Percentiles rank a stretch among this genome's conserved stretches.
phyloP scores from a whole-genome alignment of 2,113 vertebrate genomes.

The Syrrhaptes paradoxus region DNA sequence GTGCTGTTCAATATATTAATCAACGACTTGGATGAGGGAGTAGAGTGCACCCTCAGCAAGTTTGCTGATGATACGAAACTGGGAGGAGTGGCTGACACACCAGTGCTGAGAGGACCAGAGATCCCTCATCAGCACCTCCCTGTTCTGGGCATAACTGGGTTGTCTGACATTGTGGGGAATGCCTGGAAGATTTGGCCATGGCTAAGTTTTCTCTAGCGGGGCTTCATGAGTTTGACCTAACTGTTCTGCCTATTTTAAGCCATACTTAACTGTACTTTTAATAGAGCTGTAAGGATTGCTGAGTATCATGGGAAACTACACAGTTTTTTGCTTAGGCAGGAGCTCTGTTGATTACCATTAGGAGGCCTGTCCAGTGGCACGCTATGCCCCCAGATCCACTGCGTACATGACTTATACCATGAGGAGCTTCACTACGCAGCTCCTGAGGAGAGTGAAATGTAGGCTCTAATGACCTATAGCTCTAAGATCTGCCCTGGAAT shows the following conservation, averaged over 20 bases:
- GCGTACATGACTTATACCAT: neutral
- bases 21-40: too few species aligned
- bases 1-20: too few species aligned
- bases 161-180: neutral
- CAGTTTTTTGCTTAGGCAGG: neutral
- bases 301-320: neutral
- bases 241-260: neutral
- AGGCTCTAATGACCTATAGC: accelerated
- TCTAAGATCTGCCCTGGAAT: neutral
- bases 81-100: too few species aligned
- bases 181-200: neutral
- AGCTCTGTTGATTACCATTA: neutral
- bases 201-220: neutral
- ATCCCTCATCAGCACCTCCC: neutral
- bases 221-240: neutral
- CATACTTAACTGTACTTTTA: neutral
- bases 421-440: neutral
- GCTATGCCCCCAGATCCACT: neutral
- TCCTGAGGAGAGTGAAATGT: neutral
- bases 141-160: neutral
- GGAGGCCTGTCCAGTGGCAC: neutral
- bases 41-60: too few species aligned
- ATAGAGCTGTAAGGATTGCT: neutral
- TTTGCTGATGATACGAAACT: too few species aligned
- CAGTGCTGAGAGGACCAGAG: neutral